Evolutionary conservation across 2,113 vertebrate genomes (phyloP), one percentile per base, ranked within the genome.

Genomic region (Xyrauchen texanus): DNA sequence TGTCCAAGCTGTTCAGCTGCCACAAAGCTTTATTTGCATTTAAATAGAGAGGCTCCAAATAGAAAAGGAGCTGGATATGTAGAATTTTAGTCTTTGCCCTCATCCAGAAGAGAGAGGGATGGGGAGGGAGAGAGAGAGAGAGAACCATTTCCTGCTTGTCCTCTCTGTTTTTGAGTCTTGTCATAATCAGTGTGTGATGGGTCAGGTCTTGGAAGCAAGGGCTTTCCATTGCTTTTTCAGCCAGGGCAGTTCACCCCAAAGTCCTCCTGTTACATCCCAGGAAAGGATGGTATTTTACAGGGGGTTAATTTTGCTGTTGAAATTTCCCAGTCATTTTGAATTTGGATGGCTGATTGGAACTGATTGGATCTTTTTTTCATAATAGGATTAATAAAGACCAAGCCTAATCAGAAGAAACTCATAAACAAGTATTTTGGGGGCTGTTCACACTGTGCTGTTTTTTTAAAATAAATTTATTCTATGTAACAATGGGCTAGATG

Each of bases 11-110:
- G 89, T 81, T 88, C 89, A 85, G 86, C 87, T 84, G 85, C 80
- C 82, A 85, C 81, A 86, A 83, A 80, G 53, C 44, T 64, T 74
- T 76, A 92, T 93, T 93, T 91, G 89, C 91, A 93, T 93, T 87
- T 92, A 89, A 93, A 93, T 91, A 76, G 86, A 84, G 85, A 76
- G 63, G 51, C 71, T 84, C 72, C 65, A 64, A 53, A 42, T 70
- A 42, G 62, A 78, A 72, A 79, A 57, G 34, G 62, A 76, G 67
- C 71, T 57, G 49, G 69, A 21, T 65, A 53, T 79, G 53, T 49
- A 70, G 68, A 79, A 79, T 62, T 74, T 74, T 75, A 81, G 69
- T 68, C 68, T 84, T 78, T 75, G 65, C 73, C 76, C 55, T 82
- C 63, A 78, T 67, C 45, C 47, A 45, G 76, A 75, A 79, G 69